Evolutionary conservation across 2,113 vertebrate species (phyloP).

Genomic region (Chrysochloris asiatica): DNA sequence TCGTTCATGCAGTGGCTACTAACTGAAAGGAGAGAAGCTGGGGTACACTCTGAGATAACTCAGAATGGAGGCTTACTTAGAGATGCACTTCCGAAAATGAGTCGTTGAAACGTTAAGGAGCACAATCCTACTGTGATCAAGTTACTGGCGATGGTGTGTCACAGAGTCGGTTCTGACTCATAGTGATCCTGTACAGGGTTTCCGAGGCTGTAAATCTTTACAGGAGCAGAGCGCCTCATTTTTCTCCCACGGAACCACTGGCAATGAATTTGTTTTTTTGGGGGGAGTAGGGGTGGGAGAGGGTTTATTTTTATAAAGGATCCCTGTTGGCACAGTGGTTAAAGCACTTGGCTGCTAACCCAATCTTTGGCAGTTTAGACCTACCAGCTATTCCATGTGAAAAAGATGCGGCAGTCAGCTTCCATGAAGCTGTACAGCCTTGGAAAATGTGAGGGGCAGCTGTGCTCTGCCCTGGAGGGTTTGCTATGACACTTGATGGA

Average conservation of each 20-base stretch:
- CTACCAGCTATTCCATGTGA: too few species aligned
- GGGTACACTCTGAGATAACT: background rate
- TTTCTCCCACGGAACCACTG: too few species aligned
- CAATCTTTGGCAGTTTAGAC: background rate
- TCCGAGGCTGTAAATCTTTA: too few species aligned
- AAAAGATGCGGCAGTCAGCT: background rate
- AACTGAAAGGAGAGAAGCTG: background rate
- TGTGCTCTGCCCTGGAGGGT: background rate
- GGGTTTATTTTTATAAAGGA: too few species aligned
- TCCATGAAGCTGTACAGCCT: background rate
- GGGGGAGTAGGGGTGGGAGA: too few species aligned
- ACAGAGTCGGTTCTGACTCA: too few species aligned
- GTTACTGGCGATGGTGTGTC: too few species aligned
- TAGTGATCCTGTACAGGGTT: too few species aligned
- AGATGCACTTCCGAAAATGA: background rate
- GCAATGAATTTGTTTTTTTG: too few species aligned
- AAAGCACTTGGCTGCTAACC: background rate
- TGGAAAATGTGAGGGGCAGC: background rate
- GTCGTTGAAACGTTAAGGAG: background rate
- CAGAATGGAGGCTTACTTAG: background rate
- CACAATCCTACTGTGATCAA: background rate
- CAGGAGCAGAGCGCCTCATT: too few species aligned
- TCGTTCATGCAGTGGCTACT: background rate
- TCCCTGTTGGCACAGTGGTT: too few species aligned
- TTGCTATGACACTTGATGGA: background rate